These are phyloP conservation scores for Heliocidaris erythrogramma DNA, from an alignment of 35 echinoderm and acorn worm genomes.

Conservation along the genomic window DNA sequence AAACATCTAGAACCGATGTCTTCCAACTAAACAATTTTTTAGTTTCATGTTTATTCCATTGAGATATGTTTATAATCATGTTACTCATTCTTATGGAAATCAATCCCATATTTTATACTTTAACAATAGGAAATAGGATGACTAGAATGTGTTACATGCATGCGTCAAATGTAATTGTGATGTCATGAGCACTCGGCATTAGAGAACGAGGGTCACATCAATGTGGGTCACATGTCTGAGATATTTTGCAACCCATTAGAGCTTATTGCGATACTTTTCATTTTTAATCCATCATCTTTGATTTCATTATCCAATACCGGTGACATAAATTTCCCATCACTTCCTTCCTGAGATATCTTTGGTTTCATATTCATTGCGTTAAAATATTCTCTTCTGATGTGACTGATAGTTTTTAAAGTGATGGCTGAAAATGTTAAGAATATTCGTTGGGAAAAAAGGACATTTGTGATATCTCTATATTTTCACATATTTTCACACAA, in stretches of 20 bases:
- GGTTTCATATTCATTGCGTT: too few relatives aligned
- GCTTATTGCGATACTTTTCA: background rate
- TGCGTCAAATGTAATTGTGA: background rate
- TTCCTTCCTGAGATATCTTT: too few relatives aligned
- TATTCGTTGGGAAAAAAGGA: too few relatives aligned
- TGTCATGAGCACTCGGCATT: background rate
- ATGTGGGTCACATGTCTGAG: background rate
- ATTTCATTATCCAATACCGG: background rate
- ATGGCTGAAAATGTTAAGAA: too few relatives aligned
- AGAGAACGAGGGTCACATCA: background rate
- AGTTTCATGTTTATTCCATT: background rate
- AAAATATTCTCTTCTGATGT: too few relatives aligned
- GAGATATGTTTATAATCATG: background rate
- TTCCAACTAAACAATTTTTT: background rate
- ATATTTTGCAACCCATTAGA: background rate
- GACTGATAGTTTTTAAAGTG: too few relatives aligned
- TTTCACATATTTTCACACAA: too few relatives aligned
- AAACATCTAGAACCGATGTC: background rate
- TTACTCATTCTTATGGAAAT: background rate
- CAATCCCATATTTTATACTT: background rate
- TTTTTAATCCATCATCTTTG: background rate
- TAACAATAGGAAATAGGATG: background rate
- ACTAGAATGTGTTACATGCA: background rate
- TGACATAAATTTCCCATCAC: too few relatives aligned
- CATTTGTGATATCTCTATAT: too few relatives aligned